Conservation (phyloP, 2,888 invertebrate species). For the Carabus problematicus region DNA sequence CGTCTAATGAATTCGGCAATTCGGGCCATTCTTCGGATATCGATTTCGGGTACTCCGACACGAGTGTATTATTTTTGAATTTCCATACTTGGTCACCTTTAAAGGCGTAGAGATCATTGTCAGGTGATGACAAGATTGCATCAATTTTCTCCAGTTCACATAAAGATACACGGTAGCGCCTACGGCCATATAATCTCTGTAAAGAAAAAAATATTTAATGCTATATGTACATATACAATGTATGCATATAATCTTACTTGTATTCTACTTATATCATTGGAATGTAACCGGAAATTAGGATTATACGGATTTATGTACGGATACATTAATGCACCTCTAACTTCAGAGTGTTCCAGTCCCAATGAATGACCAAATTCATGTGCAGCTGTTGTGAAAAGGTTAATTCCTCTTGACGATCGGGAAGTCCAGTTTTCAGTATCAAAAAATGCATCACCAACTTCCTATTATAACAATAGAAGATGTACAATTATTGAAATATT, state of each 20-base stretch:
- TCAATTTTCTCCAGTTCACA: conserved; percentile 1
- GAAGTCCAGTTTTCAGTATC: conserved; percentile 38
- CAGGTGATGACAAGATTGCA: conserved; percentile 9
- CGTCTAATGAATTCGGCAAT: conserved; percentile 8
- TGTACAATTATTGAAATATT: too few species aligned
- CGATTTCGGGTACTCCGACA: conserved; percentile 15
- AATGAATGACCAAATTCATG: conserved; percentile 49
- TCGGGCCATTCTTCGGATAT: conserved; percentile 20
- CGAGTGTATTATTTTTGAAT: conserved; percentile 7
- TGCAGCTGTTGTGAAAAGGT: conserved; percentile 44
- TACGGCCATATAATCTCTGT: neutral
- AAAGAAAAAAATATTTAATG: neutral
- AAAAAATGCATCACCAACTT: conserved; percentile 1
- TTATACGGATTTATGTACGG: conserved; percentile 24
- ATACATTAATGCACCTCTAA: conserved; percentile 44
- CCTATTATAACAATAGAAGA: neutral
- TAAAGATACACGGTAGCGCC: too few species aligned
- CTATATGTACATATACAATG: neutral
- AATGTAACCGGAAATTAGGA: conserved; percentile 14
- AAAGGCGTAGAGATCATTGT: conserved; percentile 5
- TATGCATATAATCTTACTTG: conserved; percentile 12
- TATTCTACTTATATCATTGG: conserved; percentile 18
- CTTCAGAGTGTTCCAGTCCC: conserved; percentile 45
- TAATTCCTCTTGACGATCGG: conserved; percentile 19
- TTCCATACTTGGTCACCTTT: conserved; percentile 20